A percentile compares a stretch with the other conserved stretches of the same genome.
Evolutionary conservation across 1,140 invertebrate genomes (phyloP).

Genomic region (Meteorus sp.): DNA sequence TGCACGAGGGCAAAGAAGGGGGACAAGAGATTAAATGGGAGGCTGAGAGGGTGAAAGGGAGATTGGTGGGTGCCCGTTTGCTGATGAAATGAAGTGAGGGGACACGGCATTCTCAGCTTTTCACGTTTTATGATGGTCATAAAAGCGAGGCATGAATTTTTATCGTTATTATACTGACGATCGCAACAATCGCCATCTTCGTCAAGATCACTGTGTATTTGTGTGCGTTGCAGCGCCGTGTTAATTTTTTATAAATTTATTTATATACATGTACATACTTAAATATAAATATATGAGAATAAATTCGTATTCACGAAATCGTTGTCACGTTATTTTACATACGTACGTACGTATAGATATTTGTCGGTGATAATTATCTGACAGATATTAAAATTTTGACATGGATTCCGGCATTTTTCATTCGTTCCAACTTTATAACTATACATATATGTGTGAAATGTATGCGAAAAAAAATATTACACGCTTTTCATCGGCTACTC

Average conservation of each 20-base stretch:
- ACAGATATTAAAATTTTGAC: not conserved
- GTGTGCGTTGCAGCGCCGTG: not conserved
- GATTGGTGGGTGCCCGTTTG: slow-evolving; percentile 34
- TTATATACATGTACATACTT: too few relatives aligned
- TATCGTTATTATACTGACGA: slow-evolving; percentile 29
- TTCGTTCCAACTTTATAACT: not conserved
- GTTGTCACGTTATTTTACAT: not conserved
- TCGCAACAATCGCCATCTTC: slow-evolving; percentile 19
- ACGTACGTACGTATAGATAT: not conserved
- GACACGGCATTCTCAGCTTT: slow-evolving; percentile 26
- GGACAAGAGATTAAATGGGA: too few relatives aligned
- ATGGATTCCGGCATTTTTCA: slow-evolving; percentile 7
- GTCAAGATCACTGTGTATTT: slow-evolving; percentile 1
- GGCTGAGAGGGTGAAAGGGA: too few relatives aligned
- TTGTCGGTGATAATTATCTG: not conserved
- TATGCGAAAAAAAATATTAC: not conserved
- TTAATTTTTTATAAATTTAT: not conserved
- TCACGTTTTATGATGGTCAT: slow-evolving; percentile 28
- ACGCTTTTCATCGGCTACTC: slow-evolving; percentile 17
- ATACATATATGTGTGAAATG: not conserved
- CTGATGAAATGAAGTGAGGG: not conserved
- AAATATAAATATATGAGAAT: not conserved
- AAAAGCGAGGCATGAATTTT: slow-evolving; percentile 32
- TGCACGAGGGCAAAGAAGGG: too few relatives aligned
- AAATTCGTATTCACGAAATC: not conserved